Percentiles rank a stretch among this genome's conserved stretches.
These are phyloP conservation scores for Carduelis carduelis DNA, from an alignment of 2,797 vertebrate genomes.

Conservation along the genomic window DNA sequence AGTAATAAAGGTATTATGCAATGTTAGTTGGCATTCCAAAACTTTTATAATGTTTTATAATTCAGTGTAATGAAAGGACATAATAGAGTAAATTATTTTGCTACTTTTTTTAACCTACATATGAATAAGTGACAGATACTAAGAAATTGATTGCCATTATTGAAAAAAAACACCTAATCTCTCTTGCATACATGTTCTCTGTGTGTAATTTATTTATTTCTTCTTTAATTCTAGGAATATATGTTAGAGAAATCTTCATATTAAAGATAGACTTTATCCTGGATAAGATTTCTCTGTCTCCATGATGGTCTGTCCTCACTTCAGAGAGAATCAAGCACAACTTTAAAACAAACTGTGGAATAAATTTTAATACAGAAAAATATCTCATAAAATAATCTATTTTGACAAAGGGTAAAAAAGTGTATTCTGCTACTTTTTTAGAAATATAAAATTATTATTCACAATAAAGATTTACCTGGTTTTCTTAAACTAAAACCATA, in stretches of 20 bases:
- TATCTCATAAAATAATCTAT: background rate
- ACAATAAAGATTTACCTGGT: background rate
- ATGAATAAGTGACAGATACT: background rate
- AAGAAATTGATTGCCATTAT: background rate
- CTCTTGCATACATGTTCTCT: background rate
- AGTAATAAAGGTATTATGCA: background rate
- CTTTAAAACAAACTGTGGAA: background rate
- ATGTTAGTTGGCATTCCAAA: background rate
- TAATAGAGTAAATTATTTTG: background rate
- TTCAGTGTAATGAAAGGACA: background rate
- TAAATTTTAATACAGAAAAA: background rate
- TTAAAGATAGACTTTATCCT: background rate
- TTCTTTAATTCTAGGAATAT: background rate
- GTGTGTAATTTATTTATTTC: background rate
- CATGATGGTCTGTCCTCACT: background rate
- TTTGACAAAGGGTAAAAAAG: background rate
- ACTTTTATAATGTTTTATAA: background rate
- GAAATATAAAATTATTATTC: background rate
- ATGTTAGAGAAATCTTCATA: background rate
- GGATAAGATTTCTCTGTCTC: background rate
- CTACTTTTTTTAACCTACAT: background rate
- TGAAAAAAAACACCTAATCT: background rate
- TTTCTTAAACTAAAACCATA: background rate
- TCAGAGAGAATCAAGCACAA: background rate
- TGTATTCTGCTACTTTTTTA: background rate